These are phyloP conservation scores for Indicator indicator DNA, from an alignment of 2,113 vertebrate species.

Conservation along the genomic window DNA sequence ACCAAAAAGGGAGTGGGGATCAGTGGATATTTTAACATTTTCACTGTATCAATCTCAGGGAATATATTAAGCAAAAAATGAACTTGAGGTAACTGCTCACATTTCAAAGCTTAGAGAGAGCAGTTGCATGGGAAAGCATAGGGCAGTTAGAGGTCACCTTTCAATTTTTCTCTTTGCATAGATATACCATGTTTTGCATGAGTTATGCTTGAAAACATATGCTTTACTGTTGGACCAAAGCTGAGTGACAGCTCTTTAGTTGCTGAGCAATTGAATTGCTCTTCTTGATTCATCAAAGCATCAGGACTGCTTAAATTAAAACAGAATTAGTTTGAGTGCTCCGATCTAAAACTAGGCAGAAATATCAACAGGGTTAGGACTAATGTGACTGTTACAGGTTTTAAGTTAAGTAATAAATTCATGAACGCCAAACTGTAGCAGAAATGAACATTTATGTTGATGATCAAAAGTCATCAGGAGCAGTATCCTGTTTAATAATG, in stretches of 20 bases:
- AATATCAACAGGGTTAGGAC: not conserved
- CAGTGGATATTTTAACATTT: not conserved
- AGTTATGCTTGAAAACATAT: not conserved
- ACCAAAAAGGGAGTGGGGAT: not conserved
- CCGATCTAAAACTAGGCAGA: not conserved
- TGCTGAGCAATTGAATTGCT: not conserved
- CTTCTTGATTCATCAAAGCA: not conserved
- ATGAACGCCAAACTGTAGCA: not conserved
- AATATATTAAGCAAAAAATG: not conserved
- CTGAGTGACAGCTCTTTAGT: not conserved
- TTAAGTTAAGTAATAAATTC: not conserved
- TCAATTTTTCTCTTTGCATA: not conserved
- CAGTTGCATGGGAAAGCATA: not conserved
- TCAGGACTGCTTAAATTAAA: not conserved
- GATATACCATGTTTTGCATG: not conserved
- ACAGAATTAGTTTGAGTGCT: not conserved
- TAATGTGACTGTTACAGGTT: accelerated
- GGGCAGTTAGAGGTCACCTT: not conserved
- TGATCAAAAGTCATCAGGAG: not conserved
- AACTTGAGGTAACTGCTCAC: not conserved
- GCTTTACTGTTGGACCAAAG: not conserved
- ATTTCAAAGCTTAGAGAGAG: not conserved
- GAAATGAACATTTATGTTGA: not conserved
- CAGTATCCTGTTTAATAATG: not conserved
- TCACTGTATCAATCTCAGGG: not conserved